phyloP scores from a whole-genome alignment of 2,888 invertebrate genomes.

The Cheiracanthium punctorium region DNA sequence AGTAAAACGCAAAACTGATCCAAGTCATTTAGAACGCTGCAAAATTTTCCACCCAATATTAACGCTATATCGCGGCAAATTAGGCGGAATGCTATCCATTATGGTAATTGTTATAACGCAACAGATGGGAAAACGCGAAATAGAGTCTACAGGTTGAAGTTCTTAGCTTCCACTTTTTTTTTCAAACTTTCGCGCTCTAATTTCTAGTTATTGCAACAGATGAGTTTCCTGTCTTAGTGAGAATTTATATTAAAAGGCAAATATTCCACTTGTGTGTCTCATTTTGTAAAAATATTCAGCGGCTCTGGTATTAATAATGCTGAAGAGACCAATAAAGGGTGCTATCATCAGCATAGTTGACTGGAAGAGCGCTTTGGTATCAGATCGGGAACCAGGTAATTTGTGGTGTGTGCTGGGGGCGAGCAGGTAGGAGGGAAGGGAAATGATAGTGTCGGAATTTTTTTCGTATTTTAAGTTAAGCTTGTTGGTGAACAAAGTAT shows the following conservation, averaged over 20 bases:
- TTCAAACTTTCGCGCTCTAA: conserved; percentile 34
- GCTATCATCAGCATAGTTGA: conserved; percentile 36
- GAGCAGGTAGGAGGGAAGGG: too few relatives aligned
- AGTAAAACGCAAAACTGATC: conserved; percentile 36
- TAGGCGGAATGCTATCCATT: conserved; percentile 57
- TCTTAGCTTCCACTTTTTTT: conserved; percentile 26
- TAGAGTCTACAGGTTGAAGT: conserved; percentile 39
- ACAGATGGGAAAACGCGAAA: conserved; percentile 61
- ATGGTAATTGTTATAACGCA: conserved; percentile 64
- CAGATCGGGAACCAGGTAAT: too few relatives aligned
- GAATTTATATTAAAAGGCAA: conserved; percentile 60
- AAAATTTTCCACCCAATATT: conserved; percentile 61
- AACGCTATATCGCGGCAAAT: conserved; percentile 64
- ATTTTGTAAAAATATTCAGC: conserved; percentile 55
- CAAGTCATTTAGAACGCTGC: conserved; percentile 55
- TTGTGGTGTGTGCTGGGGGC: too few relatives aligned
- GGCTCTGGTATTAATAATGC: conserved; percentile 46
- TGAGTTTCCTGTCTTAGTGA: conserved; percentile 40
- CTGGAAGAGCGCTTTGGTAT: neutral
- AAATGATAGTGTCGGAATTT: too few relatives aligned
- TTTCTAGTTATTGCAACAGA: conserved; percentile 60
- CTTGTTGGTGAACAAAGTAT: too few relatives aligned
- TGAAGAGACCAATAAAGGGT: conserved; percentile 31
- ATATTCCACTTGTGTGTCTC: conserved; percentile 39
- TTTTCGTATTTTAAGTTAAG: too few relatives aligned